Base-by-base conservation (phyloP, 2,113 vertebrate genomes). In the Seriola rivoliana region DNA sequence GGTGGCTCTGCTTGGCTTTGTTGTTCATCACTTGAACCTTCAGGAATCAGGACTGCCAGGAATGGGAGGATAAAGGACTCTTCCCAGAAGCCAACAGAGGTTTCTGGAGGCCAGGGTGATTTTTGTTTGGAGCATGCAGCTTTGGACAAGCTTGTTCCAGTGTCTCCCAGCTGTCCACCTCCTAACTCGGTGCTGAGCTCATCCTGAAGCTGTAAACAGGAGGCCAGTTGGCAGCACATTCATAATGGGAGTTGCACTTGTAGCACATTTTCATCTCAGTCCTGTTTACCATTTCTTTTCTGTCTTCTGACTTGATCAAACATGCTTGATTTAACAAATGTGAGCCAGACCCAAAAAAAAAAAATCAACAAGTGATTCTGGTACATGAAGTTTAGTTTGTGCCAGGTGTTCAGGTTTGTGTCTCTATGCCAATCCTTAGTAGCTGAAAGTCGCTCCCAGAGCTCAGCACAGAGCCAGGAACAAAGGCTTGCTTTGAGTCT, bases 401-500 rank as follows among this genome's bases (percentile, higher is more conserved):
- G 76, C 87, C 85, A 85, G 85, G 74, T 76, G 68, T 81, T 85
- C 83, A 73, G 67, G 48, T 80, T 82, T 81, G 68, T 76, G 69
- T 70, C 11, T 48, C 17, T n/a, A 34, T 7, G 48, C 85, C 84
- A 71, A 2, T 38, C 46, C 44, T 74, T 71, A 32, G 85, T 71
- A 46, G 63, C 50, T 54, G 58, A 81, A 57, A 80, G 46, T 78
- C 75, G 21, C 85, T 85, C 72, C 54, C 78, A 65, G 57, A 71
- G 82, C 75, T 85, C 6, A 64, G 76, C 57, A 42, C 63, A 52
- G 65, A 84, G 58, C 58, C 52, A 36, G 44, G 81, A 76, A 91
- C 90, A 92, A 90, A 90, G 82, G 48, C 71, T 54, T 5, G 48
- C 86, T 88, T 89, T 92, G 68, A 93, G 80, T 70, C 80, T 71